Conservation (phyloP, 2,113 vertebrate genomes). For the Motacilla tschutschensis region DNA sequence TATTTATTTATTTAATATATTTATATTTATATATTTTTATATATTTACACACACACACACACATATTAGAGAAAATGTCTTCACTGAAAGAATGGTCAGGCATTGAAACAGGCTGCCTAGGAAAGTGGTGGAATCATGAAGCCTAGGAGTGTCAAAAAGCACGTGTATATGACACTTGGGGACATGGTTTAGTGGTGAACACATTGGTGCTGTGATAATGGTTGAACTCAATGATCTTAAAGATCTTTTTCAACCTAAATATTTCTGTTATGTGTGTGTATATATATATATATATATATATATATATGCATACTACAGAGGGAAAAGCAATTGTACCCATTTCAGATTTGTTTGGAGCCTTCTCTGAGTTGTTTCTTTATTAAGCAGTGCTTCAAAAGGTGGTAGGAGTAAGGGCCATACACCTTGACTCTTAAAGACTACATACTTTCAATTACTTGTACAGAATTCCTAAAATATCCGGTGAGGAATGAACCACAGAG, state of each 20-base stretch:
- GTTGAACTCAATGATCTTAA: neutral
- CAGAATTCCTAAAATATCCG: neutral
- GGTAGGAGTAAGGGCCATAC: neutral
- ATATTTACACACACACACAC: too few species aligned
- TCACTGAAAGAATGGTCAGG: neutral
- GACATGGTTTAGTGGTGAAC: neutral
- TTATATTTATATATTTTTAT: too few species aligned
- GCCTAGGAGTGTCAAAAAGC: neutral
- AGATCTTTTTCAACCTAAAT: neutral
- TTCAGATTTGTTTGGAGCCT: neutral
- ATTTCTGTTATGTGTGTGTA: neutral
- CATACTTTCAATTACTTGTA: neutral
- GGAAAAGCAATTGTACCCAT: neutral
- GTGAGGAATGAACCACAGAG: neutral
- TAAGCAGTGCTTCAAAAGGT: neutral
- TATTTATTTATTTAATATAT: too few species aligned
- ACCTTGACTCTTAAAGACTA: neutral
- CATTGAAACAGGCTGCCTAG: neutral
- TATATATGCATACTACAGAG: fast-evolving
- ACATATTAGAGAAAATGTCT: neutral
- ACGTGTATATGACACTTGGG: neutral
- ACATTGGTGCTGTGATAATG: neutral
- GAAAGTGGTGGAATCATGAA: neutral
- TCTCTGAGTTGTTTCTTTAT: neutral
- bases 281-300: fast-evolving